Evolutionary conservation across 1,140 invertebrate species (phyloP), one percentile per base, ranked within the genome.

Genomic region (Melitaea cinxia): DNA sequence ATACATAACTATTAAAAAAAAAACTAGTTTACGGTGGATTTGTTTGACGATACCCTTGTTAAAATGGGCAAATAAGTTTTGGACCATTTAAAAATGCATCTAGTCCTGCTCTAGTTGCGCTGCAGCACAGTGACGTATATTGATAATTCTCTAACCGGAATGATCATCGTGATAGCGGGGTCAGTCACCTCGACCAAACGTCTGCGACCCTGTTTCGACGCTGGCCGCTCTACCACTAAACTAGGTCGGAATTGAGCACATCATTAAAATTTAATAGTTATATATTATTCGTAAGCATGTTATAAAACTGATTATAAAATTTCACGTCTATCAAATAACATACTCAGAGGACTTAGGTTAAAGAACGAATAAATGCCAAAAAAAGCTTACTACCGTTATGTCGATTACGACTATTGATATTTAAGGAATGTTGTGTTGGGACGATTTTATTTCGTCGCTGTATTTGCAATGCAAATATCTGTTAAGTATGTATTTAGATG

Each of bases 131-230:
- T 47, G 39, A 56, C 54, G 54, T 56, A 56, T 23, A 17, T 10
- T 78, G 80, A 86, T 82, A 73, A 75, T 37, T 60, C 39, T 47
- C 19, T 65, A 79, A 82, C 78, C 81, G 80, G 80, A 82, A 83
- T 85, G 73, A 83, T 84, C 63, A 71, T 80, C 61, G 70, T 70
- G 75, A 80, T 80, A 80, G 54, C 49, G 70, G 68, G 83, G 83
- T 88, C 86, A 76, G 66, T 85, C 76, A 89, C 86, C 86, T 85
- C 80, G 65, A 64, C 73, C 55, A 78, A 77, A 74, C 78, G 80
- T 82, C 78, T 85, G 77, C 75, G 83, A 75, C 85, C 81, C 73
- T 82, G 77, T 84, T 84, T 55, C 15, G 63, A 65, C 55, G 63
- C 61, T 70, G 71, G 35, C 77, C 73, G 74, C 74, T 77, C 70